These are phyloP conservation scores for Morelia viridis DNA, from an alignment of 2,797 vertebrate species.

Conservation along the genomic window DNA sequence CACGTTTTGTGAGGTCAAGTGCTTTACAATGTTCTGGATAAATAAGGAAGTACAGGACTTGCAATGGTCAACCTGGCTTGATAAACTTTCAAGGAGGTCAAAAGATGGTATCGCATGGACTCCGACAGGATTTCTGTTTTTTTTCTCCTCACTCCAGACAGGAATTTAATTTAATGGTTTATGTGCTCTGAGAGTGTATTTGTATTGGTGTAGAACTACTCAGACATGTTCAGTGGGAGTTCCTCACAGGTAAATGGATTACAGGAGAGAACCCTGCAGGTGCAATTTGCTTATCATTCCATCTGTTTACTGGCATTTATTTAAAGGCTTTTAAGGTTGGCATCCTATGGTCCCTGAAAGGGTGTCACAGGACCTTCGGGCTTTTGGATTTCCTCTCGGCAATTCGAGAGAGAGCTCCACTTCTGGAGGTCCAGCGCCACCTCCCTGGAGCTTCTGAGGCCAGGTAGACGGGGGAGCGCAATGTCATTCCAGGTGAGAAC, in stretches of 20 bases:
- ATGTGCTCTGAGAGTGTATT: neutral
- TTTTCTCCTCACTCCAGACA: neutral
- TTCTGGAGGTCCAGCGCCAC: neutral
- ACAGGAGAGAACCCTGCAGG: neutral
- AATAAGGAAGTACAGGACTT: neutral
- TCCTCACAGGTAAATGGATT: neutral
- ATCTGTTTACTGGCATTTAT: neutral
- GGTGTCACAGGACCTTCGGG: neutral
- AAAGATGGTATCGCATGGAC: neutral
- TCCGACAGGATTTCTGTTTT: neutral
- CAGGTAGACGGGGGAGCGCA: neutral
- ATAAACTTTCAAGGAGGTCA: neutral
- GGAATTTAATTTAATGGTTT: neutral
- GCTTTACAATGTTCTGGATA: neutral
- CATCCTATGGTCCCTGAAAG: neutral
- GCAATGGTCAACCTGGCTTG: neutral
- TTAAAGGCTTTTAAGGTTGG: neutral
- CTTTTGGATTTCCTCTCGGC: neutral
- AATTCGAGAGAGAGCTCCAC: neutral
- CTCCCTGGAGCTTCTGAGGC: neutral
- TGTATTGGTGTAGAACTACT: neutral
- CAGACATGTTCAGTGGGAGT: neutral
- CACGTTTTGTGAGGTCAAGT: neutral
- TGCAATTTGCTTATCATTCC: neutral
- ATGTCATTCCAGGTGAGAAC: no score